phyloP scores from a whole-genome alignment of 2,888 invertebrate species.

The Sarcophaga variegata region DNA sequence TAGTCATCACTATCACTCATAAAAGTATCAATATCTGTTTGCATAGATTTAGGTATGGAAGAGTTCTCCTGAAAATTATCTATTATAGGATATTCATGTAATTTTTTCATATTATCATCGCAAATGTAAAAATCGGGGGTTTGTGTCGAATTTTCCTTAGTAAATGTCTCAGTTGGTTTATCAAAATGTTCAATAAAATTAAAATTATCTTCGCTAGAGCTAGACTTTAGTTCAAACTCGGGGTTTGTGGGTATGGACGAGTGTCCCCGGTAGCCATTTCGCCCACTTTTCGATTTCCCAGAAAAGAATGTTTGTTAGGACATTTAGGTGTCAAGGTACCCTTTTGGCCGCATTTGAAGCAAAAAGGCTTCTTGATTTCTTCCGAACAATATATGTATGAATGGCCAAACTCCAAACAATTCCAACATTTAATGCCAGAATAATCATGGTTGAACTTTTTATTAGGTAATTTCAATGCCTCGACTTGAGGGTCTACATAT shows the following conservation, averaged over 20 bases:
- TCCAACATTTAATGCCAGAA: conserved; percentile 42
- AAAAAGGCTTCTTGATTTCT: conserved; percentile 15
- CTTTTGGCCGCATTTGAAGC: conserved; percentile 8
- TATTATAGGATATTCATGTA: no score
- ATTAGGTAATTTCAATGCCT: neutral
- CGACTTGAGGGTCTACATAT: conserved; percentile 31
- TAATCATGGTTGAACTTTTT: conserved; percentile 6
- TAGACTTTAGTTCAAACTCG: conserved; percentile 20
- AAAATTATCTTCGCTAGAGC: no score
- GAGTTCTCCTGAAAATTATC: no score
- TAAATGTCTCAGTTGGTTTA: no score
- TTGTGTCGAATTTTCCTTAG: no score
- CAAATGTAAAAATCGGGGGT: no score
- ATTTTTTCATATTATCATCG: no score
- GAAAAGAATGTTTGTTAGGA: conserved; percentile 15
- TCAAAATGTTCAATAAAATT: no score
- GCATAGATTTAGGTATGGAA: no score
- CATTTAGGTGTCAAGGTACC: conserved; percentile 25
- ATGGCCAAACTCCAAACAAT: conserved; percentile 12
- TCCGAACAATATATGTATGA: conserved; percentile 35
- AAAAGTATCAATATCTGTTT: no score
- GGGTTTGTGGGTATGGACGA: conserved; percentile 15
- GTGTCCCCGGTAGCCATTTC: conserved; percentile 10
- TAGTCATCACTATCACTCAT: no score
- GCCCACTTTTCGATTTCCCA: conserved; percentile 49